These are phyloP conservation scores for Actinostola sp. DNA, from an alignment of 92 coral and sea anemone genomes.

Conservation along the genomic window DNA sequence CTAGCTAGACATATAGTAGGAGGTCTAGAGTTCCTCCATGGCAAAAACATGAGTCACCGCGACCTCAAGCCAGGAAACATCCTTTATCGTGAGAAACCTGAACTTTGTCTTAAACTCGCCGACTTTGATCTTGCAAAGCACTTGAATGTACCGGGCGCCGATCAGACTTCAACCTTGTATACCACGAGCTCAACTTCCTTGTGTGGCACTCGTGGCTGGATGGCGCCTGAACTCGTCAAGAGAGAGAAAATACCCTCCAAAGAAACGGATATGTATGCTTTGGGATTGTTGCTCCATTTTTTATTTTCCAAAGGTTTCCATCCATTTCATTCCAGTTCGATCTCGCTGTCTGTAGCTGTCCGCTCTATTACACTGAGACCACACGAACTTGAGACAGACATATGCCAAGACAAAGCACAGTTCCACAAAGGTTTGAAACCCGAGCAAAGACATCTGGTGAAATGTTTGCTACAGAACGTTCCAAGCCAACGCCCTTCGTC, in stretches of 20 bases:
- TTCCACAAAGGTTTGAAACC: slow-evolving; percentile 17
- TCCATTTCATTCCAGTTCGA: slow-evolving; percentile 38
- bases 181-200: slow-evolving; percentile 48
- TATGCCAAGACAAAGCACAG: slow-evolving; percentile 18
- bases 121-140: slow-evolving; percentile 69
- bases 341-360: neutral
- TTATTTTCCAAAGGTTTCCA: slow-evolving; percentile 65
- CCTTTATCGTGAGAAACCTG: slow-evolving; percentile 48
- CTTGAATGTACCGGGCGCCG: slow-evolving; percentile 11
- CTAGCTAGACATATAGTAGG: slow-evolving; percentile 41
- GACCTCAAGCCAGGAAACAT: slow-evolving; percentile 82
- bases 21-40: slow-evolving; percentile 59
- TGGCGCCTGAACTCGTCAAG: slow-evolving; percentile 76
- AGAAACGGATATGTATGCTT: slow-evolving; percentile 63
- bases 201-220: slow-evolving; percentile 80
- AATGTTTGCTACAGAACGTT: slow-evolving; percentile 14
- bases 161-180: slow-evolving; percentile 20
- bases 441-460: slow-evolving; percentile 40
- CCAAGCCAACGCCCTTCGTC: slow-evolving; percentile 33
- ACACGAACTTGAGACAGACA: slow-evolving; percentile 53
- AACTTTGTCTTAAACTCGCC: slow-evolving; percentile 53
- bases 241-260: slow-evolving; percentile 34
- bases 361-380: slow-evolving; percentile 15
- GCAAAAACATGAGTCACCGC: slow-evolving; percentile 54
- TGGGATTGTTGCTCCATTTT: slow-evolving; percentile 68